Conservation (phyloP, 2,888 invertebrate genomes). For the Scaptomyza flava region DNA sequence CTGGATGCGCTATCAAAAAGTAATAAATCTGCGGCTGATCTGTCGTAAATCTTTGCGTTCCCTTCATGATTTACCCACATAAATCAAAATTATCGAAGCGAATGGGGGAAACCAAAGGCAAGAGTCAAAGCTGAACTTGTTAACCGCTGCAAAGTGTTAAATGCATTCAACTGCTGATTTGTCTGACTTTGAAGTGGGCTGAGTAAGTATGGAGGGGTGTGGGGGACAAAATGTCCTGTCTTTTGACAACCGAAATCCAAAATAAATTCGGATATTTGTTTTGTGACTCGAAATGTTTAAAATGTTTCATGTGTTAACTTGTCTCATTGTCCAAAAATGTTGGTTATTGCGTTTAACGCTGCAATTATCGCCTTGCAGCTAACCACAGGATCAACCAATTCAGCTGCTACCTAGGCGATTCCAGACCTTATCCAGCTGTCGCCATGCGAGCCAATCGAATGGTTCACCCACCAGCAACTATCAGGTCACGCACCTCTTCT, state of each 20-base stretch:
- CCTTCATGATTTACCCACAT: slow-evolving; percentile 83
- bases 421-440: slow-evolving; percentile 73
- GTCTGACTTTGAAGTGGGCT: slow-evolving; percentile 4
- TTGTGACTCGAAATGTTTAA: slow-evolving; percentile 8
- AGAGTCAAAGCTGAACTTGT: slow-evolving; percentile 53
- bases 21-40: slow-evolving; percentile 83
- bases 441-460: slow-evolving; percentile 75
- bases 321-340: slow-evolving; percentile 42
- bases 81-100: slow-evolving; percentile 83
- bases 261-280: slow-evolving; percentile 7
- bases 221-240: slow-evolving; percentile 22
- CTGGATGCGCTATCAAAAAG: slow-evolving; percentile 79
- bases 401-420: slow-evolving; percentile 11
- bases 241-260: slow-evolving; percentile 26
- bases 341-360: slow-evolving; percentile 68
- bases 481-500: slow-evolving; percentile 44
- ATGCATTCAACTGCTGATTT: slow-evolving; percentile 64
- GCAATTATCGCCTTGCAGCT: slow-evolving; percentile 70
- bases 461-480: slow-evolving; percentile 69
- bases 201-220: neutral
- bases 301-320: slow-evolving; percentile 10
- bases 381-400: slow-evolving; percentile 8
- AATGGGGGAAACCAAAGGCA: slow-evolving; percentile 26
- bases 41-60: slow-evolving; percentile 82
- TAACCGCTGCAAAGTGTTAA: slow-evolving; percentile 75